phyloP scores from a whole-genome alignment of 2,797 vertebrate species.

The Aphelocoma californica region DNA sequence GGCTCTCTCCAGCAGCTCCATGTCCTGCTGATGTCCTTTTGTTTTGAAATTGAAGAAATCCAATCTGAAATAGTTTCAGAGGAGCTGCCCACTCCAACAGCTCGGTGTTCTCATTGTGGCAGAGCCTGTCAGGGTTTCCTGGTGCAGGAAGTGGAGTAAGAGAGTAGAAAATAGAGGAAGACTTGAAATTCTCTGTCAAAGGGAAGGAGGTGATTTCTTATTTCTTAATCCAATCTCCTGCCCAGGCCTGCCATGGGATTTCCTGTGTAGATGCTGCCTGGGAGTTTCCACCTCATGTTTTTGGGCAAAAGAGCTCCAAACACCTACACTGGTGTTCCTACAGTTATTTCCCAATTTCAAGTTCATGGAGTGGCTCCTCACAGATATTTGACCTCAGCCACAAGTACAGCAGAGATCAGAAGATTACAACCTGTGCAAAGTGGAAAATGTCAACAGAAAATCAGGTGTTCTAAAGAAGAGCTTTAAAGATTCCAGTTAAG shows the following conservation, averaged over 20 bases:
- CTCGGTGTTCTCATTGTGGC: background rate
- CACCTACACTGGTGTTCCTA: rapidly evolving
- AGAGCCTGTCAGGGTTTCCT: background rate
- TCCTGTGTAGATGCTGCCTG: background rate
- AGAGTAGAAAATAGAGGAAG: background rate
- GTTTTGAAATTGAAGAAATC: background rate
- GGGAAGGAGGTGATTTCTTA: background rate
- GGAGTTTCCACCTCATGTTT: background rate
- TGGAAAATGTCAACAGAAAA: background rate
- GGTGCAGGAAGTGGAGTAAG: too few relatives aligned
- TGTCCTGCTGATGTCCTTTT: background rate
- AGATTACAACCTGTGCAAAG: background rate
- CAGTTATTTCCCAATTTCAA: background rate
- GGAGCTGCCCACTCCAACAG: background rate
- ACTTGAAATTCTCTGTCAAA: background rate
- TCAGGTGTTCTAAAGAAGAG: background rate
- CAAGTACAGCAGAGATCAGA: background rate
- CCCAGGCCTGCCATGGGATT: rapidly evolving
- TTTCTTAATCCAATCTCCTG: background rate
- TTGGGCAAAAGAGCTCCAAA: background rate
- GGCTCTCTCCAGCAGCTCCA: background rate
- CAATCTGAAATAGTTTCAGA: background rate
- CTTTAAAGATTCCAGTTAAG: rapidly evolving
- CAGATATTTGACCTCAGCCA: background rate
- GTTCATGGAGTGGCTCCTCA: background rate